phyloP scores from a whole-genome alignment of 2,797 vertebrate genomes.

The Neostethus bicornis region DNA sequence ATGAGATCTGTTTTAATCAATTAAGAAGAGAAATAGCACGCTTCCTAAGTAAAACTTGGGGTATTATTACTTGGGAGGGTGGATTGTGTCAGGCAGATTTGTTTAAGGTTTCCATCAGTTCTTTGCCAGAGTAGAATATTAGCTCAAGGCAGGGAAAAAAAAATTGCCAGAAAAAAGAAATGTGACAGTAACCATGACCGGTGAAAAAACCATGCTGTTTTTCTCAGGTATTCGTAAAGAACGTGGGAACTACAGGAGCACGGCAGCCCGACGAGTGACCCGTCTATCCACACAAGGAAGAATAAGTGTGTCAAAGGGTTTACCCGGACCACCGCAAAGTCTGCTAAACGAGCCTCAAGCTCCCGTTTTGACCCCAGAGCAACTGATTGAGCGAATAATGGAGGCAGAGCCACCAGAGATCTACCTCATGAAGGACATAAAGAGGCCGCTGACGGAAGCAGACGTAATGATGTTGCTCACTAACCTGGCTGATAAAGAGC shows the following conservation, averaged over 20 bases:
- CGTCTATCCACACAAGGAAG: conserved; percentile 67
- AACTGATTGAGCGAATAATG: conserved; percentile 88
- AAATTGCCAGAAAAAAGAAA: neutral
- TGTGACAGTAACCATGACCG: neutral
- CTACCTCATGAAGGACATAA: conserved; percentile 87
- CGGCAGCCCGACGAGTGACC: conserved; percentile 74
- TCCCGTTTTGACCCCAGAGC: conserved; percentile 82
- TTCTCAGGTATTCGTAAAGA: conserved; percentile 88
- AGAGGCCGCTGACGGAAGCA: conserved; percentile 89
- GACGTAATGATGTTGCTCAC: conserved; percentile 98
- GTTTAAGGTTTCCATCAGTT: too few species aligned
- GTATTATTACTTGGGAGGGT: too few species aligned
- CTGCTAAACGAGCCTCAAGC: conserved; percentile 64
- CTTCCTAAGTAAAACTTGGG: neutral
- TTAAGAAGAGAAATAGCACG: neutral
- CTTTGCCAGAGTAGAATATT: too few species aligned
- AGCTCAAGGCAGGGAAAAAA: neutral
- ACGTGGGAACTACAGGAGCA: conserved; percentile 80
- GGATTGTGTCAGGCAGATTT: too few species aligned
- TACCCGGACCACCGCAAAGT: conserved; percentile 5
- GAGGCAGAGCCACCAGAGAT: conserved; percentile 94
- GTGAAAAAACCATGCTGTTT: neutral
- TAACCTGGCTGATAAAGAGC: conserved; percentile 93
- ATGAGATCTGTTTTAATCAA: neutral
- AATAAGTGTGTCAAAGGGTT: conserved; percentile 43